Base-by-base conservation (phyloP, 2,797 vertebrate genomes). In the Limosa lapponica region DNA sequence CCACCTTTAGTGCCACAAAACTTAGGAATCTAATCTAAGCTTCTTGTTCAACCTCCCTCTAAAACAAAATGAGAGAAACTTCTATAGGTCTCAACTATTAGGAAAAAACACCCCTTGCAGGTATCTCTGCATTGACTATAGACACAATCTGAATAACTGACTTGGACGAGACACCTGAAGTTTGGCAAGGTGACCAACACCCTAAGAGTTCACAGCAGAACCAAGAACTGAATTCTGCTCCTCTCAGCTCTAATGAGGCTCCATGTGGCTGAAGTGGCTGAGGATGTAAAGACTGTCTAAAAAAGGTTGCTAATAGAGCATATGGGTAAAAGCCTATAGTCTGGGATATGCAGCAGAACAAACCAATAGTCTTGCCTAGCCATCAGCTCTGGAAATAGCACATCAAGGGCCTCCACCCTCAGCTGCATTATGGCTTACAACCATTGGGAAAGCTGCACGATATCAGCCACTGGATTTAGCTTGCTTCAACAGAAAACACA, bases 401-500 rank as follows among this genome's bases (percentile, higher is more conserved):
- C 59, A 73, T 90, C 64, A 85, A 90, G 78, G 55, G 55, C 55
- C 24, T 36, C 18, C 87, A 30, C 39, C 22, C 84, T 64, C 58
- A 73, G 34, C 66, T 79, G 17, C 36, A 23, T 80, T 80, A 58
- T 39, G 64, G 55, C 48, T 90, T 90, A 62, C 36, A 90, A 85
- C n/a, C 6, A 0, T 19, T 8, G 4, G 30, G 81, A 91, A 91
- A 91, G 52, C 90, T 93, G 87, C 55, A 71, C 1, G 1, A 25
- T 87, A 73, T 82, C 81, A 95, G 81, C 92, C 95, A 92, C 89
- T 95, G 78, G 28, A 46, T 89, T 89, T 74, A 93, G 78, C 67
- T 51, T 92, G 28, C 78, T 95, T 85, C 81, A 93, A 67, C 66
- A 84, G 54, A 82, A 93, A 87, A 82, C 95, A 97, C 8, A 2